Base-by-base conservation (phyloP, 2,113 vertebrate genomes). In the Pterocles orientalis region DNA sequence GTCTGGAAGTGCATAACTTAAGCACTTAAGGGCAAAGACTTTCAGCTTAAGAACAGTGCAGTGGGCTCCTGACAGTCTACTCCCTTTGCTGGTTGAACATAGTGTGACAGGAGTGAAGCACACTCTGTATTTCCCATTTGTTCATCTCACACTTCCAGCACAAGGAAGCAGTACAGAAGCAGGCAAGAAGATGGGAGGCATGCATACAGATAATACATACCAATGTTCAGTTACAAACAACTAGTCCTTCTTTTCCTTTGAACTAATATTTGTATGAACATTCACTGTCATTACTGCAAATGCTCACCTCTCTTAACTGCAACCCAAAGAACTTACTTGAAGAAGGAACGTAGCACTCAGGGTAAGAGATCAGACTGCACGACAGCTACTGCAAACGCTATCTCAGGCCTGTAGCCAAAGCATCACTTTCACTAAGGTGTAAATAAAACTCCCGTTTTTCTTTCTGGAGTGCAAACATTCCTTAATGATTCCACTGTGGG, bases 271-370 rank as follows among this genome's bases (percentile, higher is more conserved):
- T 71, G 15, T 41, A 33, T 18, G 39, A 82, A 47, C 14, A 18
- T 64, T 75, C 41, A n/a, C 43, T 25, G 7, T 10, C 36, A 88
- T 64, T 92, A 51, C 1, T 56, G 51, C 15, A 71, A 90, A 75
- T 7, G 20, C 10, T 39, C 53, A 45, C 12, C 41, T 73, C 51
- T 73, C 66, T 47, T n/a, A 76, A 88, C 8, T 0, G 3, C 23
- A 79, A 66, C 25, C 66, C 31, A 15, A 25, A 61, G 25, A 54
- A 62, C 13, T 28, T 68, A 57, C 36, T 18, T 71, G 65, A 62
- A 83, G 43, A 79, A 93, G 31, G 18, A 77, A 61, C 0, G 0
- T 0, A 57, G 24, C 31, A 13, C 17, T 66, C 23, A 54, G 14
- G 31, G 10, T 24, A 75, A 48, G 14, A 72, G 75, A 47, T 41